Percentiles rank a stretch among this genome's conserved stretches.
These are phyloP conservation scores for Casuarius casuarius DNA, from an alignment of 2,113 vertebrate genomes.

Conservation along the genomic window DNA sequence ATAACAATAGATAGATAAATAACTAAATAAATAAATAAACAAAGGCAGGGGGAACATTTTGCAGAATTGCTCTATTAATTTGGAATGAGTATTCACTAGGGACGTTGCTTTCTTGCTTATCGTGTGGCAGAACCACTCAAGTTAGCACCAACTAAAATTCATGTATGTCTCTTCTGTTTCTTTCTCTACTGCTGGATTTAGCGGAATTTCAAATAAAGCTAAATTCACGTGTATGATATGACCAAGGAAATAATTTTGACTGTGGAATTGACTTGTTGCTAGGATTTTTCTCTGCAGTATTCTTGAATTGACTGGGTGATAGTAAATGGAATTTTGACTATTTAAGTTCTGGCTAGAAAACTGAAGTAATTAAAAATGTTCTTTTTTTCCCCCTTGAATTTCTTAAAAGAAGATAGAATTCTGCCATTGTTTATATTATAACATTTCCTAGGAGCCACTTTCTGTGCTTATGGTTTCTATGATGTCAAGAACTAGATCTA, in stretches of 20 bases:
- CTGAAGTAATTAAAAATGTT: too few relatives aligned
- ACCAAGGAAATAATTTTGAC: not conserved
- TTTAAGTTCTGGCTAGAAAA: not conserved
- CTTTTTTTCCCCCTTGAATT: not conserved
- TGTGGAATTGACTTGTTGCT: not conserved
- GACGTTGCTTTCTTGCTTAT: not conserved
- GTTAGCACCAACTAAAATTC: not conserved
- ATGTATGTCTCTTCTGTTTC: not conserved
- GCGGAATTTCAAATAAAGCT: not conserved
- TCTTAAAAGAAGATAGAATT: not conserved
- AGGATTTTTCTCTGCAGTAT: not conserved
- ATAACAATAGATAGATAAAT: not conserved
- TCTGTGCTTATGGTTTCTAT: not conserved
- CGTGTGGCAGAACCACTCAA: not conserved
- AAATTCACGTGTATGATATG: not conserved
- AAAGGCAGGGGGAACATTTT: not conserved
- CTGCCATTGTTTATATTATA: not conserved
- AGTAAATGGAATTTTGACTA: not conserved
- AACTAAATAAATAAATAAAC: not conserved
- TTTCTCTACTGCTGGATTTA: not conserved
- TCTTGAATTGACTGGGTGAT: not conserved
- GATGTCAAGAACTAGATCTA: not conserved
- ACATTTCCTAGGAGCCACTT: not conserved
- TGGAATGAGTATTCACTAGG: not conserved
- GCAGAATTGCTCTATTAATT: not conserved